A percentile compares a stretch with the other conserved stretches of the same genome.
Conservation (phyloP, 2,113 vertebrate species). For the Nansenia antarctica region DNA sequence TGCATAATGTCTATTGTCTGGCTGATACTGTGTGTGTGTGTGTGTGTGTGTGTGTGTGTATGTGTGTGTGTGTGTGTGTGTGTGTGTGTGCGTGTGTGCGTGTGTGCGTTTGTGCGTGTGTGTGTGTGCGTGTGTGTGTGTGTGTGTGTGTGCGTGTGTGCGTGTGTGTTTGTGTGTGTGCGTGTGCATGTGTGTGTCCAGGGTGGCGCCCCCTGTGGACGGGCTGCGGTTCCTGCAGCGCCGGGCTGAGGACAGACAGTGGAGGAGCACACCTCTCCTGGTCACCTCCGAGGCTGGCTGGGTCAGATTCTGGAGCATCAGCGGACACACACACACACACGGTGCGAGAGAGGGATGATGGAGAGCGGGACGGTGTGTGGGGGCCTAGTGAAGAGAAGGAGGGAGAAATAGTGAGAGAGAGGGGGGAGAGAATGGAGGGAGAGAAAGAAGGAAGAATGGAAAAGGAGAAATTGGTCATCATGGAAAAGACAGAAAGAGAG, state of each 20-base stretch:
- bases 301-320: not conserved
- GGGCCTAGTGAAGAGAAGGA: too few relatives aligned
- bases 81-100: not conserved
- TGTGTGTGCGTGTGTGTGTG: too few relatives aligned
- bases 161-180: too few relatives aligned
- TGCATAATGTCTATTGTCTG: too few relatives aligned
- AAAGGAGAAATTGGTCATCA: too few relatives aligned
- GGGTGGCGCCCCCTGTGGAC: conserved; percentile 1
- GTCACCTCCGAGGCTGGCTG: not conserved
- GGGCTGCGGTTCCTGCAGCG: not conserved
- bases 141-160: too few relatives aligned
- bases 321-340: not conserved
- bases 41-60: not conserved
- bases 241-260: not conserved
- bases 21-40: not conserved
- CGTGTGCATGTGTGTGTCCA: not conserved
- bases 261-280: not conserved
- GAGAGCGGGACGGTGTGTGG: too few relatives aligned
- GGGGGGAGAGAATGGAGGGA: not conserved
- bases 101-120: conserved; percentile 24
- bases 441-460: too few relatives aligned
- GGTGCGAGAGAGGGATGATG: too few relatives aligned
- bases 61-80: not conserved
- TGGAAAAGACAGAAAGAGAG: too few relatives aligned
- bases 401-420: not conserved